phyloP scores from a whole-genome alignment of 2,888 invertebrate genomes.

The Cybosia mesomella region DNA sequence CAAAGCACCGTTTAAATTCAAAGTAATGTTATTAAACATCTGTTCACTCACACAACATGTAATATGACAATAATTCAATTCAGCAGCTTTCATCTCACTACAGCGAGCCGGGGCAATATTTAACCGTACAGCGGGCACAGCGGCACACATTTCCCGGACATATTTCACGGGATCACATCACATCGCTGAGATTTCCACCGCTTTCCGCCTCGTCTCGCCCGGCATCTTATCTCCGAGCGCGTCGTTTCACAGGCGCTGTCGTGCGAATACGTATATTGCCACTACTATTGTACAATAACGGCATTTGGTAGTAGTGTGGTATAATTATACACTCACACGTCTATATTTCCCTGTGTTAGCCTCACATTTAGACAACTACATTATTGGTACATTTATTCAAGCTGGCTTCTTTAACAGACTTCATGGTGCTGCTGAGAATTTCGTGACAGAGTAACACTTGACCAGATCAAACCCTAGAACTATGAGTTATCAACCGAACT shows the following conservation, averaged over 20 bases:
- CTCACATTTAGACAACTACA: background rate
- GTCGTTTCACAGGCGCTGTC: conserved; percentile 39
- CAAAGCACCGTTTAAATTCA: background rate
- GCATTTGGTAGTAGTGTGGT: conserved; percentile 34
- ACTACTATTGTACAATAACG: conserved; percentile 42
- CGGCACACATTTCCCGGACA: conserved; percentile 51
- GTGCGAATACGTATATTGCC: conserved; percentile 45
- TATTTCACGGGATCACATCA: conserved; percentile 52
- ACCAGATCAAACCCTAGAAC: background rate
- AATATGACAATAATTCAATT: conserved; percentile 44
- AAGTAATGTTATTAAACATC: background rate
- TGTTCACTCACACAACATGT: conserved; percentile 19
- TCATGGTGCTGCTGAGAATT: background rate
- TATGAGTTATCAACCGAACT: too few species aligned
- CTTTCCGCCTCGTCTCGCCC: conserved; percentile 23
- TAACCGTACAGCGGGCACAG: conserved; percentile 46
- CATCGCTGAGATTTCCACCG: conserved; percentile 47
- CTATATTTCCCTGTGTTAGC: background rate
- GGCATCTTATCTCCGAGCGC: conserved; percentile 46
- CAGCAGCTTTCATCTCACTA: conserved; percentile 43
- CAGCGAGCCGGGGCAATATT: conserved; percentile 44
- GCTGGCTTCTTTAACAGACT: background rate
- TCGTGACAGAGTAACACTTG: background rate
- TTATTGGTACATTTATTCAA: background rate
- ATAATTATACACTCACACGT: conserved; percentile 28